Percentiles rank a stretch among this genome's conserved stretches.
phyloP scores from a whole-genome alignment of 2,113 vertebrate genomes.

The Melospiza melodia region DNA sequence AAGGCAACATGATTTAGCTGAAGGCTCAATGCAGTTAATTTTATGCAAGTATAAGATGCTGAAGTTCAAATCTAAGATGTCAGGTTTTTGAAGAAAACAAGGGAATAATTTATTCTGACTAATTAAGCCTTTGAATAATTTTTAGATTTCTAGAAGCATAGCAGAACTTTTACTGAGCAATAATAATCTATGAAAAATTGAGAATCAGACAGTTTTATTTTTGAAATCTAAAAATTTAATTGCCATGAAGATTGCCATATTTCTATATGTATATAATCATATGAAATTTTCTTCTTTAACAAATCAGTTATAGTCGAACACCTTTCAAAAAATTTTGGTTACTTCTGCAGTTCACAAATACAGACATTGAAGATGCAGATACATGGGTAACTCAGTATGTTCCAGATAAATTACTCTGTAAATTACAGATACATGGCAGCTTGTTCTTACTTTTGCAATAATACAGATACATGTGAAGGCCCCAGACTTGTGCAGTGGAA shows the following conservation, averaged over 20 bases:
- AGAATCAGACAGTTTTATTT: neutral
- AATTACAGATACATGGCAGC: neutral
- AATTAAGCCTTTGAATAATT: neutral
- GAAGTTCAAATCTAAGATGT: neutral
- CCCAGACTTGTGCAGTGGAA: neutral
- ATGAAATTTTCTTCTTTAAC: neutral
- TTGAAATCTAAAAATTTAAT: neutral
- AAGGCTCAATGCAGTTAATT: neutral
- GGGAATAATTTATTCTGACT: neutral
- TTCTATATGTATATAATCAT: neutral
- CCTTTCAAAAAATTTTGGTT: neutral
- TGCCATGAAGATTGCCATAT: neutral
- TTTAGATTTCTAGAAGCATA: neutral
- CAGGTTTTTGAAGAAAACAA: neutral
- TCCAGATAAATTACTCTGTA: neutral
- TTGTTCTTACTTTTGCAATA: neutral
- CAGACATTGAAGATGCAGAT: neutral
- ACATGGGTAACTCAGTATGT: neutral
- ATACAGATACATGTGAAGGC: neutral
- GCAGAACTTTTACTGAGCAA: neutral
- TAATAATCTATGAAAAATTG: neutral
- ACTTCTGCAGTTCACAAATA: neutral
- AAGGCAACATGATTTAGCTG: neutral
- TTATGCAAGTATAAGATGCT: neutral
- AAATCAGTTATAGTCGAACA: neutral